Evolutionary conservation across 2,888 invertebrate species (phyloP), one percentile per base, ranked within the genome.

Genomic region (Dione vanillae): DNA sequence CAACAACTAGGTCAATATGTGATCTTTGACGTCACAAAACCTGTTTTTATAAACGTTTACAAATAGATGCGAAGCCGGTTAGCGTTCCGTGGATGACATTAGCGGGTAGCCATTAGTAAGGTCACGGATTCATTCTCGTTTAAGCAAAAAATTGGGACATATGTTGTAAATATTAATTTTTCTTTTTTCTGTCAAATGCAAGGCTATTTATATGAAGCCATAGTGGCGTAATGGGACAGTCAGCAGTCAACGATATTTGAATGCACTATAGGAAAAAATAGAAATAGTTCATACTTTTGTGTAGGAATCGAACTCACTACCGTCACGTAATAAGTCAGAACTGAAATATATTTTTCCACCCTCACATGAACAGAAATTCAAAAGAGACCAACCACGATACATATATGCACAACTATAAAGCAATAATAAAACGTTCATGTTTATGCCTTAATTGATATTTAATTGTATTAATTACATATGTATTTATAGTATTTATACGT

Each of bases 11-110:
- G 43, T 45, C 61, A 27, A n/a, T 10, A 43, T 14, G 41, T 43
- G 43, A 20, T 20, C 11, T 45, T 43, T 45, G 61, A 61, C 43
- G 61, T 45, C 43, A 61, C 27, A 27, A 43, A 61, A 45, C 61
- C 27, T 1, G 61, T 61, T 61, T n/a, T 27, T 27, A 49, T 3
- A 41, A n/a, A 27, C 43, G 14, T 59, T 20, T 27, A 45, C 27
- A 45, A 27, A 43, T 45, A 61, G 9, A 10, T 10, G 10, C 27
- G 9, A 14, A 45, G 43, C 16, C 27, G 9, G 43, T 61, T 61
- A 56, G 9, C 11, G n/a, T 10, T 45, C n/a, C 6, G 2, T 27
- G 27, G 27, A 61, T 45, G 61, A 27, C 3, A 10, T 27, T 14
- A 56, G 16, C 16, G 47, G 47, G n/a, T 59, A 27, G 59, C 43